Conservation (phyloP, 1,140 invertebrate species). For the Drosophila pallidifrons region DNA sequence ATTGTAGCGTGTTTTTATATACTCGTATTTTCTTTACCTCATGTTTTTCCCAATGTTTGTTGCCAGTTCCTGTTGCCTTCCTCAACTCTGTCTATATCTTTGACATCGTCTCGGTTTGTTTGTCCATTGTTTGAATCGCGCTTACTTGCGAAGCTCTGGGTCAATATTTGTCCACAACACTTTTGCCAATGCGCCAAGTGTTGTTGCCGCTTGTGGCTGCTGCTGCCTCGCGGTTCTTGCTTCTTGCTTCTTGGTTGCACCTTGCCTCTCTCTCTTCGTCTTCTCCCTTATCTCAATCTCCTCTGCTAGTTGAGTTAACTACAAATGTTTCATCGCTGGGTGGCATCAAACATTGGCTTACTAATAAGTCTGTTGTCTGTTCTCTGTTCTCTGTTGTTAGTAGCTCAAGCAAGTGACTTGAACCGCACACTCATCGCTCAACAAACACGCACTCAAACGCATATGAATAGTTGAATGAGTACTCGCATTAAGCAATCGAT, state of each 20-base stretch:
- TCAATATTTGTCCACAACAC: slow-evolving; percentile 80
- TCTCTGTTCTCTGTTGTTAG: background rate
- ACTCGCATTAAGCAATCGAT: slow-evolving; percentile 7
- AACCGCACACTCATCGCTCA: slow-evolving; percentile 27
- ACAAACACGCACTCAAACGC: slow-evolving; percentile 13
- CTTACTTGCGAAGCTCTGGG: slow-evolving; percentile 79
- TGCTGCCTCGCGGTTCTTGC: background rate
- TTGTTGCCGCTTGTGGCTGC: slow-evolving; percentile 32
- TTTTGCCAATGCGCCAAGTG: slow-evolving; percentile 80
- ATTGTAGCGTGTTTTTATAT: slow-evolving; percentile 33
- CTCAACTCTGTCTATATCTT: background rate
- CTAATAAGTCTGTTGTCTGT: slow-evolving; percentile 23
- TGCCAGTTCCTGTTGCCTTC: slow-evolving; percentile 43
- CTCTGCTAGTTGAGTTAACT: no score
- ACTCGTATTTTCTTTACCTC: no score
- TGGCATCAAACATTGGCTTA: slow-evolving; percentile 44
- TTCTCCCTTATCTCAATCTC: background rate
- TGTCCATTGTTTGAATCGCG: slow-evolving; percentile 79
- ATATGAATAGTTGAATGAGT: background rate
- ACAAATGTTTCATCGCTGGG: slow-evolving; percentile 17
- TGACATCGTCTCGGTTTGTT: slow-evolving; percentile 50
- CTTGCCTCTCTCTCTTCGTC: background rate
- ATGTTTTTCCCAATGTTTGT: slow-evolving; percentile 28
- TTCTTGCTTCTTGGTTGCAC: slow-evolving; percentile 3
- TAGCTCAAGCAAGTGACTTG: slow-evolving; percentile 18